Evolutionary conservation across 2,113 vertebrate species (phyloP), one percentile per base, ranked within the genome.

Genomic region (Girardinichthys multiradiatus): DNA sequence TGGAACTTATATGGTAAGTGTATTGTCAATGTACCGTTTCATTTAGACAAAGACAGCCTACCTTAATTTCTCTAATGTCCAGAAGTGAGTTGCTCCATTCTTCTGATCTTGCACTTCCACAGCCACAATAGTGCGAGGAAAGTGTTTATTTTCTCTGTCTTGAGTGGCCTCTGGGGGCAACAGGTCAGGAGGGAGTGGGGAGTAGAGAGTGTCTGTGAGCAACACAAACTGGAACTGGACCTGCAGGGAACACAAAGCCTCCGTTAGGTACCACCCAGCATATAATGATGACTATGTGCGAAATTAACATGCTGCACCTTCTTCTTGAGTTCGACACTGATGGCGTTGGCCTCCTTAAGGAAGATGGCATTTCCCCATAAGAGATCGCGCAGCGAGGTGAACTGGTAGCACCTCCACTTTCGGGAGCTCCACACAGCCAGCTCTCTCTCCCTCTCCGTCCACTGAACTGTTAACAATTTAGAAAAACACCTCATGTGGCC

Each of bases 151-250:
- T 80, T 97, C 97, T 1, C 95, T 87, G 85, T 97, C 97, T 72
- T 95, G 95, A 77, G 93, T 93, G 0, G 94, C 95, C 57, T 97
- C 96, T 0, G 96, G 93, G 58, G 97, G 96, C 89, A 98, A 87
- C 67, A 99, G 90, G 86, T 99, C 98, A 0, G 96, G 96, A 10
- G 97, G 96, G 59, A 99, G 94, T 0, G 98, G 98, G 0, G 98
- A 99, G 93, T 99, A 99, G 10, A 98, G 93, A 0, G 97, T 99
- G 92, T 99, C 97, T 0, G 98, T 99, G 80, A 99, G 94, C 78
- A 99, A 95, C 61, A 97, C 96, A 0, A 99, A 99, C 94, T 99
- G 98, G 94, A 99, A 99, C 94, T 99, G 97, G n/a, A 99, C 98
- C 98, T 99, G 89, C 0, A 68, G 29, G 9, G 42, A 1, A 12